These are phyloP conservation scores for Struthio camelus DNA, from an alignment of 2,113 vertebrate species.

Conservation along the genomic window DNA sequence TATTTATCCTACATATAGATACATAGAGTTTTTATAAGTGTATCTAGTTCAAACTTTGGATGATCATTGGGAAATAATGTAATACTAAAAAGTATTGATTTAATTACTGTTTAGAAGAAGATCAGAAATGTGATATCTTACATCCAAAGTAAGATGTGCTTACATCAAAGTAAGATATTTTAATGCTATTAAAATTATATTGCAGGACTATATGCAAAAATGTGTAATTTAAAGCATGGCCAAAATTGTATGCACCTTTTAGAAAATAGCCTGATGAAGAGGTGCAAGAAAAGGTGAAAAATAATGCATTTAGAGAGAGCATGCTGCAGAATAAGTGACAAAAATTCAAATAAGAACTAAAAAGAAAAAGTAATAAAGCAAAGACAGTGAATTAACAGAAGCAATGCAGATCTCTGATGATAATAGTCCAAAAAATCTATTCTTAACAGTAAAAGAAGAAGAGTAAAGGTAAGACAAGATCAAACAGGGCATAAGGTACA, in stretches of 20 bases:
- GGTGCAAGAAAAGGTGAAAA: background rate
- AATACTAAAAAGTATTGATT: background rate
- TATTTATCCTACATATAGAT: background rate
- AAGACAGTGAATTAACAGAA: background rate
- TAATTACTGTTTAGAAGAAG: background rate
- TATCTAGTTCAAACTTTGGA: background rate
- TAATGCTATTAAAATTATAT: background rate
- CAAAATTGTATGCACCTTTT: background rate
- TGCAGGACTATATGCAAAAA: background rate
- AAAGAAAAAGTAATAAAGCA: background rate
- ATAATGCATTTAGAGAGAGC: background rate
- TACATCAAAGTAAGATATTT: too few relatives aligned
- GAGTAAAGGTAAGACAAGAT: background rate
- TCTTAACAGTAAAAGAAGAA: background rate
- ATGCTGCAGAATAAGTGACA: background rate
- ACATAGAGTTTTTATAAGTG: too few relatives aligned
- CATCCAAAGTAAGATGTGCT: background rate
- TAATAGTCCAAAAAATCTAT: background rate
- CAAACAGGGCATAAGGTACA: background rate
- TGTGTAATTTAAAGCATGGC: background rate
- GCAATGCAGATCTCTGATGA: background rate
- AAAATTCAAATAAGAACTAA: background rate
- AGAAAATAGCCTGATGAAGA: background rate
- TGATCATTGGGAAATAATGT: background rate
- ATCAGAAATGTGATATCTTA: background rate